These are phyloP conservation scores for Phaetusa simplex DNA, from an alignment of 2,113 vertebrate genomes.

Conservation along the genomic window DNA sequence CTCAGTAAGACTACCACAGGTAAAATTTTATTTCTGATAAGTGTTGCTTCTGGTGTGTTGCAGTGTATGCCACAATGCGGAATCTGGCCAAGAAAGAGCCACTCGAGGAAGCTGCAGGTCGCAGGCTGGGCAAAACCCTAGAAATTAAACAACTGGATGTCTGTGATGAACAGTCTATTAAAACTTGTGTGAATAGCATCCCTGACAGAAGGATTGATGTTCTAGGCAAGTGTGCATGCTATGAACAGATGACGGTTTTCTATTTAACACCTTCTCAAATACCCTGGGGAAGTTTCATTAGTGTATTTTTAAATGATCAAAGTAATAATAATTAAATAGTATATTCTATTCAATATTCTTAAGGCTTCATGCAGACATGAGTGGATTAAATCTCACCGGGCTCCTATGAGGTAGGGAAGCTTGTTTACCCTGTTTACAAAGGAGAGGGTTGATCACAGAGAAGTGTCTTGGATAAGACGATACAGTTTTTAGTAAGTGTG, in stretches of 20 bases:
- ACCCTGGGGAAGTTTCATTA: neutral
- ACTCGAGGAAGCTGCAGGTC: constrained; percentile 76
- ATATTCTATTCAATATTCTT: neutral
- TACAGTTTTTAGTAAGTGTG: neutral
- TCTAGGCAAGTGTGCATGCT: constrained; percentile 72
- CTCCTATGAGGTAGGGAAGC: neutral
- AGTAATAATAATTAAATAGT: neutral
- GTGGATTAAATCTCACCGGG: neutral
- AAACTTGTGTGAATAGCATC: constrained; percentile 80
- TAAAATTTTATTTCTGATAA: neutral
- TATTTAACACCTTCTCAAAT: neutral
- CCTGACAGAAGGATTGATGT: constrained; percentile 82
- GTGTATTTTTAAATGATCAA: neutral
- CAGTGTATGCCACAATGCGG: constrained; percentile 87
- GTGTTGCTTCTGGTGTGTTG: neutral
- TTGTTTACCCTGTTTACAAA: neutral
- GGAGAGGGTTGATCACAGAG: neutral
- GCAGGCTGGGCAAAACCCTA: constrained; percentile 79
- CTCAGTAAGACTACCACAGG: neutral
- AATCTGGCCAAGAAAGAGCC: constrained; percentile 75
- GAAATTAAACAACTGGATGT: constrained; percentile 86
- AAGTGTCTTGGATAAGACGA: neutral
- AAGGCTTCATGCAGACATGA: neutral
- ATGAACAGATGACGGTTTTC: neutral
- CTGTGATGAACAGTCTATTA: constrained; percentile 82